Evolutionary conservation across 1,140 invertebrate genomes (phyloP).

Genomic region (Rhysida immarginata): DNA sequence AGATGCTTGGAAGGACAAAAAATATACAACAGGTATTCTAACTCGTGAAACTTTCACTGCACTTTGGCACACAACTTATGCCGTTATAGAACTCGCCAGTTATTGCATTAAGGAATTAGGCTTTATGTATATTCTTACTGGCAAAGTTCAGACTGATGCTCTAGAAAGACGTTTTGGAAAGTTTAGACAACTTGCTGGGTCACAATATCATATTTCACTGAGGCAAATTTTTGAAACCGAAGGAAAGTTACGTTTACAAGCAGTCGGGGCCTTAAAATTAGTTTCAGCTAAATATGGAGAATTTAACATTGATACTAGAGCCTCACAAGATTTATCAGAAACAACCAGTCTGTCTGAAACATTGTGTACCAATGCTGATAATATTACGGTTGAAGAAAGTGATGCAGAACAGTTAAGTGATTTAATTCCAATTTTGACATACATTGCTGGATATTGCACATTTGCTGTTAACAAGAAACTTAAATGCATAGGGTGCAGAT

Average conservation of each 20-base stretch:
- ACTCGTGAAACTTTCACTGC: constrained; percentile 8
- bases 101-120: constrained; percentile 8
- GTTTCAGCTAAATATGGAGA: too few species aligned
- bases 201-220: too few species aligned
- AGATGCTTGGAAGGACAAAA: constrained; percentile 9
- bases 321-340: too few species aligned
- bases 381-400: not conserved
- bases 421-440: constrained; percentile 1
- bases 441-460: constrained; percentile 11
- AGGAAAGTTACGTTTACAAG: too few species aligned
- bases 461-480: constrained; percentile 3
- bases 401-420: constrained; percentile 4
- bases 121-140: constrained; percentile 9
- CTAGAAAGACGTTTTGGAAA: constrained; percentile 11
- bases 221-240: too few species aligned
- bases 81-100: constrained; percentile 7
- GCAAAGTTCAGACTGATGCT: constrained; percentile 13
- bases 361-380: too few species aligned
- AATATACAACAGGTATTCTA: not conserved
- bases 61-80: constrained; percentile 8
- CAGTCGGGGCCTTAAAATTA: too few species aligned
- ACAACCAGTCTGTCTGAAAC: too few species aligned
- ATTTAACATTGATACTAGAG: too few species aligned
- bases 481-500: constrained; percentile 6
- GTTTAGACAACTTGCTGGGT: too few species aligned